These are phyloP conservation scores for Oryzias javanicus DNA, from an alignment of 2,113 vertebrate genomes.

Conservation along the genomic window DNA sequence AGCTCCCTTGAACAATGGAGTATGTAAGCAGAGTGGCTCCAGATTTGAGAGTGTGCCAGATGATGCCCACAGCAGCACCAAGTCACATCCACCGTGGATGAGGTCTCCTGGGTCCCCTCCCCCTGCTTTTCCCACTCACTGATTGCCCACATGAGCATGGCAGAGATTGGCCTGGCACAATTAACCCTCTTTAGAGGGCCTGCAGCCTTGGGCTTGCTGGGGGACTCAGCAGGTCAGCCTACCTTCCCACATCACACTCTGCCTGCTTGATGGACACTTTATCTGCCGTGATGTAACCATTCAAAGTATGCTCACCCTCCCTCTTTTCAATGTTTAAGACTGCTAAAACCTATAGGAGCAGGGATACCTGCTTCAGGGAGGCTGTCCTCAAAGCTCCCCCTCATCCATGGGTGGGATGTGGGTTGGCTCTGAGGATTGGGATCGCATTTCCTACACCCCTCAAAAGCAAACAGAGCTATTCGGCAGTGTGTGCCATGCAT, in stretches of 20 bases:
- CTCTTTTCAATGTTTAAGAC: conserved; percentile 53
- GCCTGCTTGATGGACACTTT: conserved; percentile 41
- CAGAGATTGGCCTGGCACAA: conserved; percentile 57
- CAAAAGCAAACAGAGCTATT: conserved; percentile 75
- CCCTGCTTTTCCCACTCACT: conserved; percentile 52
- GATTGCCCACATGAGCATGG: conserved; percentile 58
- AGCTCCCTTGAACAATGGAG: conserved; percentile 51
- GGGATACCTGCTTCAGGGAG: conserved; percentile 47
- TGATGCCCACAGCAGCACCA: conserved; percentile 52
- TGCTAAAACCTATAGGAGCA: conserved; percentile 40
- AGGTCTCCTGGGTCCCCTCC: conserved; percentile 58
- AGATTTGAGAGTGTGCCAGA: conserved; percentile 58
- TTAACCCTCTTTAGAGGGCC: conserved; percentile 71
- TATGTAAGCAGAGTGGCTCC: conserved; percentile 54
- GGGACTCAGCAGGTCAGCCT: conserved; percentile 55
- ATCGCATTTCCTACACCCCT: conserved; percentile 73
- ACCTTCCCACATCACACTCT: conserved; percentile 59
- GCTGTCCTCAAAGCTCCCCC: conserved; percentile 37
- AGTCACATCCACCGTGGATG: conserved; percentile 32
- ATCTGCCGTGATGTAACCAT: conserved; percentile 59
- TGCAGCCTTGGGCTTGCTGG: conserved; percentile 57
- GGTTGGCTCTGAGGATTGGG: conserved; percentile 62
- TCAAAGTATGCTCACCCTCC: conserved; percentile 16
- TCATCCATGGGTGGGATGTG: conserved; percentile 65
- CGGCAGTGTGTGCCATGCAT: conserved; percentile 68